Base-by-base conservation (phyloP, 2,888 invertebrate species). In the Drosophila setosimentum region DNA sequence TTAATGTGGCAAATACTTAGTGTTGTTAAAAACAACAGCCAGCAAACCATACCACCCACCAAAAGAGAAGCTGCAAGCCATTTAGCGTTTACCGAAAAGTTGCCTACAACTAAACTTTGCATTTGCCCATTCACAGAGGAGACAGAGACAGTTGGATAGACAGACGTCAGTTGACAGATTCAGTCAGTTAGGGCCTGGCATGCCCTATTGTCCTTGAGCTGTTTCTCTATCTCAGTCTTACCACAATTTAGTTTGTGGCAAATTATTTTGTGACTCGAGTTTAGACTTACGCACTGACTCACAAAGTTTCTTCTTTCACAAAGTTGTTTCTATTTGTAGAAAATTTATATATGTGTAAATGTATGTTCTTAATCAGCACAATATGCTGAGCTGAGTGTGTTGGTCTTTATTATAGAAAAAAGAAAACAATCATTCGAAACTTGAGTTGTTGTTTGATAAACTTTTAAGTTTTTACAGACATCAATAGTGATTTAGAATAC, bases 151-250 rank as follows among this genome's bases (percentile, higher is more conserved):
- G 67, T 50, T 60, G 45, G 50, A 51, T 54, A 37, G 45, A 32
- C 60, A 55, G 64, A 67, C 65, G 49, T 68, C 80, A 80, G 84
- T 81, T 84, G 89, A 82, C 89, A 84, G 65, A 89, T 87, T 70
- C 73, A 72, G 63, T 59, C 73, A 72, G 61, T 55, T 57, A 65
- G 53, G 21, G 40, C 33, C 42, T 58, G 68, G n/a, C 50, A 45
- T 64, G 64, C 45, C 32, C 63, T 29, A 40, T 63, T 73, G 58
- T 72, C 50, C 33, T 42, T 48, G 58, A 65, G 50, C 24, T 50
- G 48, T 8, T 13, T 10, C 68, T 18, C 30, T 13, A 11, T 37
- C 57, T 16, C 50, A 62, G 29, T 27, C 55, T 48, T 57, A 55
- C 63, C 35, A 57, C 68, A 77, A 61, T 78, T 73, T 68, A 60